Conservation (phyloP, 2,113 vertebrate genomes). For the Numida meleagris region DNA sequence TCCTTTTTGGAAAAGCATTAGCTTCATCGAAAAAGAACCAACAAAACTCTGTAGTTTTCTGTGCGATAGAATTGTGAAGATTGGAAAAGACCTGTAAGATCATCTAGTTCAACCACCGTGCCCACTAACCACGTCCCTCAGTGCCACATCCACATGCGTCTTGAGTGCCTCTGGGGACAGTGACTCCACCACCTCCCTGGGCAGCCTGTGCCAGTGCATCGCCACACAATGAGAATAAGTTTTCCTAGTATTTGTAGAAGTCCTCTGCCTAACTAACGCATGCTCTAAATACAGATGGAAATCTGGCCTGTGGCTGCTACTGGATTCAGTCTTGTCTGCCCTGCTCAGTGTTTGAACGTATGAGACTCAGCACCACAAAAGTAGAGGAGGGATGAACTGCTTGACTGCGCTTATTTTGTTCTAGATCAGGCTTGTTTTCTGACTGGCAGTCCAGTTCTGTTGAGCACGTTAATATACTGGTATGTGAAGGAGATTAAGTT, state of each 20-base stretch:
- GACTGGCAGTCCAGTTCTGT: not conserved
- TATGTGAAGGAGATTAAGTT: not conserved
- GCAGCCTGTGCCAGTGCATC: too few relatives aligned
- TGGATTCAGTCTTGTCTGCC: not conserved
- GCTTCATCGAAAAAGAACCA: not conserved
- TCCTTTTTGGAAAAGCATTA: fast-evolving
- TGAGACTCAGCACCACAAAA: fast-evolving
- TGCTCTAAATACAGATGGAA: not conserved
- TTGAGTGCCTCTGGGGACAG: too few relatives aligned
- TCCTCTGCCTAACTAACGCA: not conserved
- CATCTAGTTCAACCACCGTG: too few relatives aligned
- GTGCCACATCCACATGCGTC: too few relatives aligned
- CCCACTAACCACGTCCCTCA: too few relatives aligned
- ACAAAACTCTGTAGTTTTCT: fast-evolving
- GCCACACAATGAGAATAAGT: too few relatives aligned
- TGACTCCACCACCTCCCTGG: too few relatives aligned
- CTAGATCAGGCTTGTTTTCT: not conserved
- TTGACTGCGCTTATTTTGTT: not conserved
- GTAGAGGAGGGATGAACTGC: not conserved
- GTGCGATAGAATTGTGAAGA: too few relatives aligned
- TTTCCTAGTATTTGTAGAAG: not conserved
- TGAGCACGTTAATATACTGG: not conserved
- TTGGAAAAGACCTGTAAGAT: too few relatives aligned
- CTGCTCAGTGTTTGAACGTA: not conserved
- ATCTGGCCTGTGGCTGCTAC: not conserved